These are phyloP conservation scores for Pseudococcus viburni DNA, from an alignment of 2,888 invertebrate species.

Conservation along the genomic window DNA sequence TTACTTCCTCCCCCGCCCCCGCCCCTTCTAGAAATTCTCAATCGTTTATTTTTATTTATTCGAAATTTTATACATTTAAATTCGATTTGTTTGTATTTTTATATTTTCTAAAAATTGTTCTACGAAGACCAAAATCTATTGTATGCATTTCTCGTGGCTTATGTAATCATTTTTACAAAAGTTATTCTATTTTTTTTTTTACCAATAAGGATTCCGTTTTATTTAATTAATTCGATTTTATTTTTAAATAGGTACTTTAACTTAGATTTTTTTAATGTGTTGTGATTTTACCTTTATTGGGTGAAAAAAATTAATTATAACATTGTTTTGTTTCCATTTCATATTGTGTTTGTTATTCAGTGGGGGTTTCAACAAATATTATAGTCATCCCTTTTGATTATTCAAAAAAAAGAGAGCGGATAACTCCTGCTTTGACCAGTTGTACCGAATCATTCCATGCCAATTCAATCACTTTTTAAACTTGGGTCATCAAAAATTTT, in stretches of 20 bases:
- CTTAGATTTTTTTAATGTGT: constrained; percentile 19
- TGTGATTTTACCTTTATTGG: constrained; percentile 43
- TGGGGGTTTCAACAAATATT: too few relatives aligned
- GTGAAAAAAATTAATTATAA: constrained; percentile 23
- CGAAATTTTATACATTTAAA: neutral
- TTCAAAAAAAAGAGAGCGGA: too few relatives aligned
- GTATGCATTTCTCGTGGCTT: neutral
- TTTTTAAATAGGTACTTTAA: neutral
- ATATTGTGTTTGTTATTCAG: neutral
- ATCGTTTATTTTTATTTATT: neutral
- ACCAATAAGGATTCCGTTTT: neutral
- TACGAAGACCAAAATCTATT: neutral
- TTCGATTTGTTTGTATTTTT: constrained; percentile 12
- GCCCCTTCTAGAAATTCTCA: neutral
- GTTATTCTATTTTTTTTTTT: neutral
- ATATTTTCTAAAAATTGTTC: neutral
- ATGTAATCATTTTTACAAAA: neutral
- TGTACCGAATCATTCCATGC: too few relatives aligned
- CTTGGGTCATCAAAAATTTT: too few relatives aligned
- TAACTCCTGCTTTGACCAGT: too few relatives aligned
- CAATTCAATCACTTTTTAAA: too few relatives aligned
- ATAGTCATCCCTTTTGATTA: too few relatives aligned
- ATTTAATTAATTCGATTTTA: neutral
- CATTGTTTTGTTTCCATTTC: constrained; percentile 9
- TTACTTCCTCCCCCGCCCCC: too few relatives aligned